Conservation (phyloP, 2,888 invertebrate species). For the Spilarctia lutea region DNA sequence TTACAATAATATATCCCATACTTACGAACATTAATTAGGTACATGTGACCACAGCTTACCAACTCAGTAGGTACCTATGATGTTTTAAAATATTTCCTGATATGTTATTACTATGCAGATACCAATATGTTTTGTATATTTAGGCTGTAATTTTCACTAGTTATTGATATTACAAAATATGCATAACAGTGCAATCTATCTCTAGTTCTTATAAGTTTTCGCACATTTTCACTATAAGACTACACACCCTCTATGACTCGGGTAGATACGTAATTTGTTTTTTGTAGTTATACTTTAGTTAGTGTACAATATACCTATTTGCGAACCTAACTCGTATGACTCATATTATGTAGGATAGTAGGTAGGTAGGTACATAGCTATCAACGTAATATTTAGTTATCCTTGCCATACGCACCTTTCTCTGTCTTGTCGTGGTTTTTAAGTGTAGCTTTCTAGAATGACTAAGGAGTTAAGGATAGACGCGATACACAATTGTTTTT, state of each 20-base stretch:
- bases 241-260: background rate
- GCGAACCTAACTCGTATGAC: conserved; percentile 8
- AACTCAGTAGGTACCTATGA: conserved; percentile 12
- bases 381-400: conserved; percentile 11
- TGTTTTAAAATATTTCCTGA: conserved; percentile 10
- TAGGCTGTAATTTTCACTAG: conserved; percentile 3
- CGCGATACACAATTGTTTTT: background rate
- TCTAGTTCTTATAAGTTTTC: background rate
- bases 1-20: conserved; percentile 28
- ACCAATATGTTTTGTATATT: background rate
- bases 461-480: background rate
- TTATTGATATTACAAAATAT: conserved; percentile 1
- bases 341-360: conserved; percentile 3
- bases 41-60: conserved; percentile 14
- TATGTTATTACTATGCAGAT: background rate
- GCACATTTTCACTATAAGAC: background rate
- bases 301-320: conserved; percentile 3
- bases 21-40: conserved; percentile 33
- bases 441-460: background rate
- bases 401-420: conserved; percentile 16
- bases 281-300: background rate
- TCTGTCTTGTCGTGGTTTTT: conserved; percentile 18
- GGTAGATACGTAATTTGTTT: background rate
- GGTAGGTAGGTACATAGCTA: background rate
- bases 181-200: background rate